A percentile compares a stretch with the other conserved stretches of the same genome.
These are phyloP conservation scores for Archocentrus centrarchus DNA, from an alignment of 2,113 vertebrate species.

Conservation along the genomic window DNA sequence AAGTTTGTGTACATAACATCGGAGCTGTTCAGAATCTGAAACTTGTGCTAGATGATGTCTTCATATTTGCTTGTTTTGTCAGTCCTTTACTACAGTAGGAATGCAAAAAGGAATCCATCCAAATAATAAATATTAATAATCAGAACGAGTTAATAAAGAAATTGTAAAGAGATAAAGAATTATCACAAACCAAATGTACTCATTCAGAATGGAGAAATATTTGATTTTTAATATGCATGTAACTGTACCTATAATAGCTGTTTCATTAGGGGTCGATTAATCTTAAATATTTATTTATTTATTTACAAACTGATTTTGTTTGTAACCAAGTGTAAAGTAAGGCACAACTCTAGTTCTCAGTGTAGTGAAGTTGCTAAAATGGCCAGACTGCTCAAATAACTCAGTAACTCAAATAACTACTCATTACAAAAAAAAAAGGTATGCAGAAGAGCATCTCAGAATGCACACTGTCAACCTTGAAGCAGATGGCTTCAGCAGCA, in stretches of 20 bases:
- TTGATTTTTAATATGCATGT: too few species aligned
- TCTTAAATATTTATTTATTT: too few species aligned
- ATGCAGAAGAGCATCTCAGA: background rate
- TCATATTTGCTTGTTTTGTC: background rate
- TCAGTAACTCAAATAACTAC: background rate
- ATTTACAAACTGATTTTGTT: too few species aligned
- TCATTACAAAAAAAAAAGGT: background rate
- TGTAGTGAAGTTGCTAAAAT: background rate
- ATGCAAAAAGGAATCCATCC: background rate
- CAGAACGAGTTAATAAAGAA: too few species aligned
- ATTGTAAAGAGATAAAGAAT: too few species aligned
- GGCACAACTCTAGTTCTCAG: too few species aligned
- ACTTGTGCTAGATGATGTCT: background rate
- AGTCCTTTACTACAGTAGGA: background rate
- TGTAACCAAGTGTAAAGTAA: too few species aligned
- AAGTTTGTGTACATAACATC: background rate
- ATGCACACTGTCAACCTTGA: background rate
- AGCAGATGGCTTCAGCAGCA: background rate
- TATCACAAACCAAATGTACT: too few species aligned
- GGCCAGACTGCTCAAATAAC: background rate
- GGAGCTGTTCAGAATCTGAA: background rate
- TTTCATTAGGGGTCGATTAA: too few species aligned
- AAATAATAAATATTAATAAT: background rate
- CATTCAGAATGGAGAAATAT: too few species aligned
- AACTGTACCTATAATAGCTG: too few species aligned